These are phyloP conservation scores for Chrysochloris asiatica DNA, from an alignment of 2,113 vertebrate genomes.

Conservation along the genomic window DNA sequence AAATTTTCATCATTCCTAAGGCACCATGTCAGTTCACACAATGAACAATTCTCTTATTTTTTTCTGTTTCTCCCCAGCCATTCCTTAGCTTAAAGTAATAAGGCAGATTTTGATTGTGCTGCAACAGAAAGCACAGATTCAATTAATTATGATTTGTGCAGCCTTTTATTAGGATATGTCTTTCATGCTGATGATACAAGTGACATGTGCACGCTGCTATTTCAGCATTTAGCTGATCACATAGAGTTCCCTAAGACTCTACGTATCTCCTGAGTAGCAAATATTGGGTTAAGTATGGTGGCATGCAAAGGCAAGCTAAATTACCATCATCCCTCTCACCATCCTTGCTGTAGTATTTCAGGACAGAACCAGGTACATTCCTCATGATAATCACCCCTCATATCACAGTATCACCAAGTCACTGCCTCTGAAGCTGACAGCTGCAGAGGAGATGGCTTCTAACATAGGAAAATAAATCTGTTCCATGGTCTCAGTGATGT, in stretches of 20 bases:
- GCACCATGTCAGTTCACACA: background rate
- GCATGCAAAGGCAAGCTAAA: background rate
- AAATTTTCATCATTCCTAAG: background rate
- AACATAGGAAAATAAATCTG: background rate
- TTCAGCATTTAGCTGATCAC: background rate
- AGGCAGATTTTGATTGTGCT: background rate
- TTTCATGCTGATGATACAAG: background rate
- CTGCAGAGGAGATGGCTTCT: background rate
- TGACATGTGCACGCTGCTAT: no score
- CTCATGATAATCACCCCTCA: background rate
- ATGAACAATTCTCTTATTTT: background rate
- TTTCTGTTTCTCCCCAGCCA: conserved; percentile 19
- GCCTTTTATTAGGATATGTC: background rate
- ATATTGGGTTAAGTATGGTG: background rate
- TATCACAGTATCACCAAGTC: background rate
- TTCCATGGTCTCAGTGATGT: background rate
- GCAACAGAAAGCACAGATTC: background rate
- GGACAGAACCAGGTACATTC: background rate
- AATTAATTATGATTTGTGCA: background rate
- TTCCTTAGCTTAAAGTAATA: background rate
- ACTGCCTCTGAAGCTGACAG: background rate
- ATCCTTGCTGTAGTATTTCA: background rate
- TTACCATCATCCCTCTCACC: background rate
- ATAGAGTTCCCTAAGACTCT: background rate
- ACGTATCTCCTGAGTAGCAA: background rate